Conservation (phyloP, 2,888 invertebrate genomes). For the Eristalinus sepulchralis region DNA sequence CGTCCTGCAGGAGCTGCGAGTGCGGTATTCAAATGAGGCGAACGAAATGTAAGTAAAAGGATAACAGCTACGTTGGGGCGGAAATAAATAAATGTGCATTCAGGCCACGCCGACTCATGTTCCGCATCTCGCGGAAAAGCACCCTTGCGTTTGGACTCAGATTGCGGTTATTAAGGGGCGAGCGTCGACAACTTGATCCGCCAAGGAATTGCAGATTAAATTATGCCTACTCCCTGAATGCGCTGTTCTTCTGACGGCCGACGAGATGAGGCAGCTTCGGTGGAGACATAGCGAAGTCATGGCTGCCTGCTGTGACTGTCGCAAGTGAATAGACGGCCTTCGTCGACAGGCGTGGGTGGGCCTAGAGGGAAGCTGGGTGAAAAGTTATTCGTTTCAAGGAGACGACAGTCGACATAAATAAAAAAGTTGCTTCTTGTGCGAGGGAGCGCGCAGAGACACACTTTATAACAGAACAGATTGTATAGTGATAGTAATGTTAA, state of each 20-base stretch:
- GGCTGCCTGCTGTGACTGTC: neutral
- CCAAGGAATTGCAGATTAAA: slow-evolving; percentile 1
- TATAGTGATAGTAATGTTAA: neutral
- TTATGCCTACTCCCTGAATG: neutral
- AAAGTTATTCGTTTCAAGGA: neutral
- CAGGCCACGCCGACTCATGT: neutral
- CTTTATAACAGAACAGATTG: neutral
- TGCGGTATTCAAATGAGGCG: neutral
- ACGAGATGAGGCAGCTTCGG: neutral
- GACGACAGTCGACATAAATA: neutral
- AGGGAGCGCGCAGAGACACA: neutral
- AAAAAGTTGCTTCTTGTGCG: neutral
- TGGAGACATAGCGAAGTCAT: neutral
- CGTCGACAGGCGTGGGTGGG: too few species aligned
- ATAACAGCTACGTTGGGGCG: neutral
- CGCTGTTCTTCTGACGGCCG: neutral
- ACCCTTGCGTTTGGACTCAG: neutral
- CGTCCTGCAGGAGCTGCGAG: neutral
- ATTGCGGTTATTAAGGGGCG: slow-evolving; percentile 1
- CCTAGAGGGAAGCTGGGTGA: too few species aligned
- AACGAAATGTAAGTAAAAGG: slow-evolving; percentile 29
- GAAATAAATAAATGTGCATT: slow-evolving; percentile 14
- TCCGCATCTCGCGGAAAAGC: neutral
- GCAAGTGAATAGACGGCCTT: too few species aligned
- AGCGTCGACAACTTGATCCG: neutral